Evolutionary conservation across 1,140 invertebrate species (phyloP).

Genomic region (Pristionchus pacificus): DNA sequence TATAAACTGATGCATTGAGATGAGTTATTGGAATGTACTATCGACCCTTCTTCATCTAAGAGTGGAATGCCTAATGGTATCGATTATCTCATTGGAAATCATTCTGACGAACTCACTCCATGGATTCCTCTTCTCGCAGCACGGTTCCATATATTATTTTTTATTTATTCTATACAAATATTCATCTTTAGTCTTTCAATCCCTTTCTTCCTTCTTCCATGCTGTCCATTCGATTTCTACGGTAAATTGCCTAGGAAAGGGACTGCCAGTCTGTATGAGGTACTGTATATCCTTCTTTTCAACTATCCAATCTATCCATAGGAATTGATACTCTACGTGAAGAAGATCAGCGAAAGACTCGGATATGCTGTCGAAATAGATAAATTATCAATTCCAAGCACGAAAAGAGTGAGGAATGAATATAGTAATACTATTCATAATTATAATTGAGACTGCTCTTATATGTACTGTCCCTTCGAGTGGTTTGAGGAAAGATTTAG

Average conservation of each 20-base stretch:
- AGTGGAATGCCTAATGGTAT: conserved; percentile 67
- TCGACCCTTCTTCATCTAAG: conserved; percentile 66
- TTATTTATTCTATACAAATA: neutral
- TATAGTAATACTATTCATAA: neutral
- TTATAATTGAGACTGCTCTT: conserved; percentile 2
- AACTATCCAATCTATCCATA: conserved; percentile 56
- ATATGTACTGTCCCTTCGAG: neutral
- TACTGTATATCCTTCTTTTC: conserved; percentile 62
- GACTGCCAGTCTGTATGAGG: conserved; percentile 50
- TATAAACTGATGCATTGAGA: neutral
- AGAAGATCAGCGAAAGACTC: conserved; percentile 69
- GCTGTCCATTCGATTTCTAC: conserved; percentile 85
- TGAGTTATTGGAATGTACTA: conserved; percentile 60
- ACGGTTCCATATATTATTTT: conserved; percentile 56
- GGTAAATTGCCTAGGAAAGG: conserved; percentile 64
- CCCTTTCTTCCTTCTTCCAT: conserved; percentile 84
- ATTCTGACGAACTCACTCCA: conserved; percentile 94
- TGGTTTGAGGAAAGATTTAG: neutral
- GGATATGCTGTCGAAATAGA: conserved; percentile 75
- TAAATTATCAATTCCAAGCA: conserved; percentile 87
- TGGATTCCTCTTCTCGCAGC: conserved; percentile 92
- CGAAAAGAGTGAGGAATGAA: conserved; percentile 65
- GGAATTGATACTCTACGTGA: conserved; percentile 77
- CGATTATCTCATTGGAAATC: conserved; percentile 96
- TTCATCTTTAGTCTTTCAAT: conserved; percentile 31